Evolutionary conservation across 2,113 vertebrate species (phyloP).

Genomic region (Cervus canadensis): DNA sequence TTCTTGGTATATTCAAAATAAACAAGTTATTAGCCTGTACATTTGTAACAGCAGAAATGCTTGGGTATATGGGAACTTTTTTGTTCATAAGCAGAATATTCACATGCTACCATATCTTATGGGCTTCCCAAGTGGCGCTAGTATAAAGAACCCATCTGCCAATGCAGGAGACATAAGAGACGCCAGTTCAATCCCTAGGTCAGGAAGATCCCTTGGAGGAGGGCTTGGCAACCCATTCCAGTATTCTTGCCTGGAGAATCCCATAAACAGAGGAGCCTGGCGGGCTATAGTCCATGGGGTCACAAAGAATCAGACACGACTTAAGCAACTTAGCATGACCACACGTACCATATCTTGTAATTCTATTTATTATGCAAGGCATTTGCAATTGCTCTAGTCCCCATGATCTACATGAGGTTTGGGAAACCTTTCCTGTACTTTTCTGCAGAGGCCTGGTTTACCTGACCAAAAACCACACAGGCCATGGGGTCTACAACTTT

Average conservation of each 20-base stretch:
- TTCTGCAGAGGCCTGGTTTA: neutral
- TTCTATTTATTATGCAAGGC: neutral
- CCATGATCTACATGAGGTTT: neutral
- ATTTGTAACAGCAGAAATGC: neutral
- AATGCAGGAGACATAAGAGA: neutral
- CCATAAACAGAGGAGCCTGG: neutral
- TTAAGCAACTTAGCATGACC: neutral
- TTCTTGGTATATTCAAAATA: neutral
- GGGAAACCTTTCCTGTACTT: neutral
- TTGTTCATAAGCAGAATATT: neutral
- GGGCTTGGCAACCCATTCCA: neutral
- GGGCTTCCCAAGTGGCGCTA: neutral
- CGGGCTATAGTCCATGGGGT: neutral
- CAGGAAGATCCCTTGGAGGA: neutral
- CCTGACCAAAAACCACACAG: neutral
- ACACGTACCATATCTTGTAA: rapidly evolving
- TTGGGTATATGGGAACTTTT: neutral
- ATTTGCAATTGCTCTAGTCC: neutral
- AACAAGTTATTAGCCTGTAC: neutral
- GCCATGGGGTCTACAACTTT: neutral
- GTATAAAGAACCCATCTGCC: neutral
- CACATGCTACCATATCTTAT: neutral
- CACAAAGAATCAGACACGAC: neutral
- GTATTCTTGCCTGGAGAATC: neutral
- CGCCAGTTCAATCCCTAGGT: neutral